Conservation (phyloP, 2,888 invertebrate genomes). For the Sphaerolaimus hirsutus region DNA sequence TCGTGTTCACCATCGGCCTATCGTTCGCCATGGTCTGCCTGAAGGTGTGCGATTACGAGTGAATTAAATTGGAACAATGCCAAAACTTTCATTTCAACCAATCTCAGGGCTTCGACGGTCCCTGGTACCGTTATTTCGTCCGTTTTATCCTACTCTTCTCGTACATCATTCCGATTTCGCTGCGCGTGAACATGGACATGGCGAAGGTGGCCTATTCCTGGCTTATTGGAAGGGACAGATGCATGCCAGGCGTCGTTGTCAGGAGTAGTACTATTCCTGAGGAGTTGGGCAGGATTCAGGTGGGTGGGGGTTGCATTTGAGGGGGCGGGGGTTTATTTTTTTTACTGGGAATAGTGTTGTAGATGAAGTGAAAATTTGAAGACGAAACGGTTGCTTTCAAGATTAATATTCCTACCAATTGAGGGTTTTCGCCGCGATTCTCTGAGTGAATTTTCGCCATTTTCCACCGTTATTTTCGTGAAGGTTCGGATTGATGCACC, state of each 20-base stretch:
- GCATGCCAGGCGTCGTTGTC: conserved; percentile 77
- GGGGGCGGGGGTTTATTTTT: too few species aligned
- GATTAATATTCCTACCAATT: too few species aligned
- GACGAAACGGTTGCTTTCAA: too few species aligned
- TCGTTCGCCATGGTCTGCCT: conserved; percentile 80
- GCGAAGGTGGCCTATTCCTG: conserved; percentile 77
- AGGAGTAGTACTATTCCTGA: conserved; percentile 94
- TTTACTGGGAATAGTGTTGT: too few species aligned
- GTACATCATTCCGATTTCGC: conserved; percentile 91
- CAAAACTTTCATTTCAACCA: background rate
- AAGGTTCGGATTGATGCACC: too few species aligned
- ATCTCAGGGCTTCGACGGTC: conserved; percentile 57
- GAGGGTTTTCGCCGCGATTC: too few species aligned
- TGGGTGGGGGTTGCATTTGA: too few species aligned
- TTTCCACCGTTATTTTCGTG: too few species aligned
- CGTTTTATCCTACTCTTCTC: conserved; percentile 87
- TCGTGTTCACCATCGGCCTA: conserved; percentile 62
- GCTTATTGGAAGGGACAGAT: conserved; percentile 73
- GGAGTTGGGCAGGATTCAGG: conserved; percentile 82
- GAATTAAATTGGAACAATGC: background rate
- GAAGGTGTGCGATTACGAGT: conserved; percentile 34
- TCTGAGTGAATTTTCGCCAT: too few species aligned
- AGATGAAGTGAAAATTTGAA: too few species aligned
- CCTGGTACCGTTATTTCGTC: conserved; percentile 87
- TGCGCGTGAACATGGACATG: conserved; percentile 92